Percentiles rank a stretch among this genome's conserved stretches.
Evolutionary conservation across 2,113 vertebrate genomes (phyloP).

Genomic region (Triplophysa siluroides): DNA sequence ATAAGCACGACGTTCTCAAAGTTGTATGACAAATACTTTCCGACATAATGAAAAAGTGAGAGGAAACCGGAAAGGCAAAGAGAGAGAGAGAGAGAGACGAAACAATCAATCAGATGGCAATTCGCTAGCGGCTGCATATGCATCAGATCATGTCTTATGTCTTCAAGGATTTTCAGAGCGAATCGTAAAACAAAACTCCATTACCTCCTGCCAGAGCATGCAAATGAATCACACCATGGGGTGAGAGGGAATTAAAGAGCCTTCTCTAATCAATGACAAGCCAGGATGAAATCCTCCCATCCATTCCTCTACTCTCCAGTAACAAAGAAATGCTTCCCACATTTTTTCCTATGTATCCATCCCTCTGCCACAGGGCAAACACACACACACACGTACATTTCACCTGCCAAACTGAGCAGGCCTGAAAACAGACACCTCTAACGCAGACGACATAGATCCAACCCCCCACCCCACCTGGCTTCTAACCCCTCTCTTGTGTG

Average conservation of each 20-base stretch:
- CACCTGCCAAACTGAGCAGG: slow-evolving; percentile 36
- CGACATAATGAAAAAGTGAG: slow-evolving; percentile 56
- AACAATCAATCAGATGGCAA: slow-evolving; percentile 92
- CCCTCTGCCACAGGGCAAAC: slow-evolving; percentile 47
- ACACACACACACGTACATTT: slow-evolving; percentile 24
- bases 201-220: slow-evolving; percentile 99
- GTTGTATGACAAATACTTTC: slow-evolving; percentile 50
- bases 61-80: slow-evolving; percentile 55
- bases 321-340: slow-evolving; percentile 60
- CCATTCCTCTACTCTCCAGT: slow-evolving; percentile 82
- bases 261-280: slow-evolving; percentile 99
- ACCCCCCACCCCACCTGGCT: slow-evolving; percentile 5
- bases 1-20: slow-evolving; percentile 52
- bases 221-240: slow-evolving; percentile 99
- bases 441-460: slow-evolving; percentile 33
- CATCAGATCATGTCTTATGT: slow-evolving; percentile 99
- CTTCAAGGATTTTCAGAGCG: slow-evolving; percentile 94
- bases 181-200: slow-evolving; percentile 98
- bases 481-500: background rate
- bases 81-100: slow-evolving; percentile 48
- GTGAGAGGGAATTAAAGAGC: slow-evolving; percentile 95
- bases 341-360: slow-evolving; percentile 43
- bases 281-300: slow-evolving; percentile 91
- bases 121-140: slow-evolving; percentile 98
- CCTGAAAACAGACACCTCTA: background rate